Percentiles rank a stretch among this genome's conserved stretches.
Evolutionary conservation across 2,888 invertebrate species (phyloP).

Genomic region (Physocephala rufipes): DNA sequence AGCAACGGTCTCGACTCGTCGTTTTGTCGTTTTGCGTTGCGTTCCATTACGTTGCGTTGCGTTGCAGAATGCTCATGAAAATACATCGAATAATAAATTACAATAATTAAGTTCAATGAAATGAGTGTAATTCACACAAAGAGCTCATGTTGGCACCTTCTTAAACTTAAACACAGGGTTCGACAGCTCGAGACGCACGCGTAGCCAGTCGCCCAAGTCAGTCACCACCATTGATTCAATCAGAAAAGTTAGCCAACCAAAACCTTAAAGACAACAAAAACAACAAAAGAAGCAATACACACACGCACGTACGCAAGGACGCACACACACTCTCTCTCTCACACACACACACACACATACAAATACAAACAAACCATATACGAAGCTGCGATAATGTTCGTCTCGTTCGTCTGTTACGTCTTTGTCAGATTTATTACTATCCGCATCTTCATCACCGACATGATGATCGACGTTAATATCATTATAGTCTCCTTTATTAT

Average conservation of each 20-base stretch:
- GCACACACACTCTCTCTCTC: too few relatives aligned
- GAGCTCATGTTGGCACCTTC: constrained; percentile 61
- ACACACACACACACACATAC: too few relatives aligned
- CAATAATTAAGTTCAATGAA: constrained; percentile 65
- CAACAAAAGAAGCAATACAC: too few relatives aligned
- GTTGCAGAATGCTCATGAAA: constrained; percentile 51
- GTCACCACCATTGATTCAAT: background rate
- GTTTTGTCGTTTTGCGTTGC: background rate
- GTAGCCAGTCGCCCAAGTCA: background rate
- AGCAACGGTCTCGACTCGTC: background rate
- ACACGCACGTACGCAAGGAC: too few relatives aligned
- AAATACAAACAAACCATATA: too few relatives aligned
- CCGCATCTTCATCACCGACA: background rate
- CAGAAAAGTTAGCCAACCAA: background rate
- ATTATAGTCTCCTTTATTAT: background rate
- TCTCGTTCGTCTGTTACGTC: background rate
- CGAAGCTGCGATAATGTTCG: too few relatives aligned
- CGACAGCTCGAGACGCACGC: constrained; percentile 35
- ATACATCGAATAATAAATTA: constrained; percentile 64
- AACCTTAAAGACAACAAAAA: background rate
- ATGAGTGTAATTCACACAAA: constrained; percentile 56
- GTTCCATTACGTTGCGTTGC: background rate
- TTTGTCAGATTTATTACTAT: background rate
- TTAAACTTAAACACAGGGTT: constrained; percentile 62
- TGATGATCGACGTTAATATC: too few relatives aligned